Evolutionary conservation across 2,797 vertebrate species (phyloP).

Genomic region (Geotrypetes seraphini): DNA sequence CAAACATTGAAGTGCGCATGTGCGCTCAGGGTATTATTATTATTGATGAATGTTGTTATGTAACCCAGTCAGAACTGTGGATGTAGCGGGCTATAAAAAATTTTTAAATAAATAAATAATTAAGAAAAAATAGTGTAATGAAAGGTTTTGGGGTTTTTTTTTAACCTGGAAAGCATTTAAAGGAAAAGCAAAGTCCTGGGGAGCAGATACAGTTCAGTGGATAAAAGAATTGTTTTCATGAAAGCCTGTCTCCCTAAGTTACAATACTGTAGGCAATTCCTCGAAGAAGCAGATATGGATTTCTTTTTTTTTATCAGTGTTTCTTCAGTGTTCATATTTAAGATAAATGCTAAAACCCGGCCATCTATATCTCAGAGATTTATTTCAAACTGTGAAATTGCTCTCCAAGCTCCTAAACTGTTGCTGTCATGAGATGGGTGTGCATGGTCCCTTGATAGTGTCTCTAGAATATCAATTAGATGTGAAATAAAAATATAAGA

Average conservation of each 20-base stretch:
- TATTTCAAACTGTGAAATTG: conserved; percentile 9
- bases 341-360: conserved; percentile 1
- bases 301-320: neutral
- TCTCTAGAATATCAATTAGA: neutral
- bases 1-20: too few relatives aligned
- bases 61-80: too few relatives aligned
- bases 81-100: too few relatives aligned
- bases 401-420: conserved; percentile 2
- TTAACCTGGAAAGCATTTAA: neutral
- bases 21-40: too few relatives aligned
- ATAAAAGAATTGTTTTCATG: neutral
- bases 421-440: neutral
- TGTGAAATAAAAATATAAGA: neutral
- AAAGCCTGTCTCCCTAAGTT: neutral
- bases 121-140: too few relatives aligned
- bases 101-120: too few relatives aligned
- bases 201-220: neutral
- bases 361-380: conserved; percentile 4
- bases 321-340: conserved; percentile 11
- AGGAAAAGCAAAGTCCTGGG: neutral
- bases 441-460: neutral
- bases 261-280: neutral
- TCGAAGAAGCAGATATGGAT: neutral
- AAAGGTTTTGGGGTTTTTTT: too few relatives aligned
- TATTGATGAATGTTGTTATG: too few relatives aligned